These are phyloP conservation scores for Melospiza melodia DNA, from an alignment of 2,113 vertebrate species.

Conservation along the genomic window DNA sequence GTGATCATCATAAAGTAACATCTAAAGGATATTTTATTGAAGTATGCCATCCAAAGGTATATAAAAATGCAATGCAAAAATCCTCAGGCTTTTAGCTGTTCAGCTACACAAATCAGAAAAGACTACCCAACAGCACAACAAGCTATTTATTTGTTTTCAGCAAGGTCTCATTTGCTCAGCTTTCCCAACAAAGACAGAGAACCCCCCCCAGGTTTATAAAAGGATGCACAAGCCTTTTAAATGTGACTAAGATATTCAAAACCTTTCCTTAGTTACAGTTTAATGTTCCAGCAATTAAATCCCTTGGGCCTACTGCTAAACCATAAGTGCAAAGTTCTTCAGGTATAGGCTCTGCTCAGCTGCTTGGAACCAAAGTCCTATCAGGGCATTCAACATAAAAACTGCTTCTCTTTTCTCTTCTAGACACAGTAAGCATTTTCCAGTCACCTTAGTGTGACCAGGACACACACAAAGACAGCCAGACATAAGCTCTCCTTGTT, in stretches of 20 bases:
- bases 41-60: background rate
- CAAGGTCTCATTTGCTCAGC: background rate
- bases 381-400: background rate
- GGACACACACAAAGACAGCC: background rate
- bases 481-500: background rate
- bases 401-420: background rate
- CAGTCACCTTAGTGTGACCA: background rate
- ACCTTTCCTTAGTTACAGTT: background rate
- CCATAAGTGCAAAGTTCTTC: background rate
- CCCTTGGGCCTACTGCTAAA: background rate
- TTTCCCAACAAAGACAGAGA: background rate
- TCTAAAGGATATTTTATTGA: slow-evolving; percentile 30
- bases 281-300: background rate
- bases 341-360: background rate
- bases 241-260: background rate
- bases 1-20: slow-evolving; percentile 10
- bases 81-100: background rate
- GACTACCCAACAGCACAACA: background rate
- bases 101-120: background rate
- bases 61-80: background rate
- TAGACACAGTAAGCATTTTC: background rate
- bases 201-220: background rate
- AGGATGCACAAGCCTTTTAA: background rate
- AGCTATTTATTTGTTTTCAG: background rate
- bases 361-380: background rate